Evolutionary conservation across 1,140 invertebrate species (phyloP).

Genomic region (Aphis craccivora): DNA sequence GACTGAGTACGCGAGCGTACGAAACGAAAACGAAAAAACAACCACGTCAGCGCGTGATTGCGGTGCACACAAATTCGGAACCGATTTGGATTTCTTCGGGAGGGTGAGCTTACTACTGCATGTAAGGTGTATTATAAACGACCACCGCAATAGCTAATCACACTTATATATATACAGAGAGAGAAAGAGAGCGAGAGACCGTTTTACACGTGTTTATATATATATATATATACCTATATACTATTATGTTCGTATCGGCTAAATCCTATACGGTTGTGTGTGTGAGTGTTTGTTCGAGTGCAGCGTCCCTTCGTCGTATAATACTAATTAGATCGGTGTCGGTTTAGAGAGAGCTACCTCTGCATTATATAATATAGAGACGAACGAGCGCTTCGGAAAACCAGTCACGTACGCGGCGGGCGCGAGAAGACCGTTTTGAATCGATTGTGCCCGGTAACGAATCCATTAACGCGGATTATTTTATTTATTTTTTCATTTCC

Average conservation of each 20-base stretch:
- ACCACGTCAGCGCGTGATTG: too few relatives aligned
- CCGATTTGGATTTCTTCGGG: neutral
- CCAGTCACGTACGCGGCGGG: constrained; percentile 45
- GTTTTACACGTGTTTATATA: constrained; percentile 8
- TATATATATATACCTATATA: too few relatives aligned
- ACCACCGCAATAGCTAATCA: neutral
- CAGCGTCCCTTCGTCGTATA: neutral
- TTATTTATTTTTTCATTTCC: neutral
- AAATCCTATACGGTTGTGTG: neutral
- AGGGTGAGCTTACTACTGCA: neutral
- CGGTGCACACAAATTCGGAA: neutral
- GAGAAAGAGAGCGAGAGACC: neutral
- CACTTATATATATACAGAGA: neutral
- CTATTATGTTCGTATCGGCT: neutral
- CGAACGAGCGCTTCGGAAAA: neutral
- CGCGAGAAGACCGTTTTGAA: constrained; percentile 31
- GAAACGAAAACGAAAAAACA: too few relatives aligned
- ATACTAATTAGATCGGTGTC: constrained; percentile 37
- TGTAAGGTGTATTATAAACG: neutral
- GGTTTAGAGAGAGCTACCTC: neutral
- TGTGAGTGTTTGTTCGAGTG: neutral
- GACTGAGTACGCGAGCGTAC: too few relatives aligned
- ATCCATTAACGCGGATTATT: constrained; percentile 41
- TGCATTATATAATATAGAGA: neutral
- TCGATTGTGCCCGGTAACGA: constrained; percentile 29